phyloP scores from a whole-genome alignment of 2,113 vertebrate species.

The Pitta sordida region DNA sequence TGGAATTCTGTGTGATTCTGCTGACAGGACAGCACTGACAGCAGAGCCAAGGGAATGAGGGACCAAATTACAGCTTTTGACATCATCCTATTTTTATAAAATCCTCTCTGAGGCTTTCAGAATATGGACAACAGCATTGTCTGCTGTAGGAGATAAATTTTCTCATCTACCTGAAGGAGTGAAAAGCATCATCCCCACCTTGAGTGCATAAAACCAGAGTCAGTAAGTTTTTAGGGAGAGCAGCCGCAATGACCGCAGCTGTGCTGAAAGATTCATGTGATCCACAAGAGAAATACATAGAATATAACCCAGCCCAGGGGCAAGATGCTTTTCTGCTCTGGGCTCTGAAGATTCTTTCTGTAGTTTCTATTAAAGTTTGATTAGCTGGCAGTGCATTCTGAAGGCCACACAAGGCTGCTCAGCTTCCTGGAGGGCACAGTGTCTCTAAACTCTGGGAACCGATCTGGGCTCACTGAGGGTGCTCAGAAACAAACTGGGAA shows the following conservation, averaged over 20 bases:
- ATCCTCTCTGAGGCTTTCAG: background rate
- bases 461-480: background rate
- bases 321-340: background rate
- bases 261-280: slow-evolving; percentile 9
- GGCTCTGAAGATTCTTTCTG: background rate
- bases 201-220: background rate
- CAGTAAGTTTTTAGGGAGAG: background rate
- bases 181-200: background rate
- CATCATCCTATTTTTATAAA: background rate
- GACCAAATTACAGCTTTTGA: background rate
- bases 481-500: background rate
- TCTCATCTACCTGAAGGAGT: background rate
- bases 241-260: background rate
- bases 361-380: slow-evolving; percentile 35
- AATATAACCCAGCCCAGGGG: background rate
- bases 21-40: background rate
- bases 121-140: background rate
- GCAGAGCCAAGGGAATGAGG: background rate
- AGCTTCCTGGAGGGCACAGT: background rate
- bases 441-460: background rate
- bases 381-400: background rate
- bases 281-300: background rate
- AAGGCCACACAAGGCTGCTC: background rate
- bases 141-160: background rate
- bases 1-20: background rate